Conservation (phyloP, 37 sponge, comb jelly and placozoan genomes). For the Beroe forskalii region DNA sequence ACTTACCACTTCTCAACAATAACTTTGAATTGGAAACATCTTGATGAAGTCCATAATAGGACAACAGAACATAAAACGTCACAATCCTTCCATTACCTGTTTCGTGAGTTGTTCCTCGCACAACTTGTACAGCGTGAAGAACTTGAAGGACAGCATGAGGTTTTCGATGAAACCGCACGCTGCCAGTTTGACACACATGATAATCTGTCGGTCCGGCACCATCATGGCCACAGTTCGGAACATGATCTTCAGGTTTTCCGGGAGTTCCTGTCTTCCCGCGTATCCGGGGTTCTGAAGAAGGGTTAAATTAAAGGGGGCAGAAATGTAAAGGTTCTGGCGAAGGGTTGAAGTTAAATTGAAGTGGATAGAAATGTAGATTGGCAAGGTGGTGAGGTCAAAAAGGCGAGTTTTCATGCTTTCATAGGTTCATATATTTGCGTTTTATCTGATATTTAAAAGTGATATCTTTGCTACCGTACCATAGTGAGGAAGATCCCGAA, state of each 20-base stretch:
- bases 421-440: too few species aligned
- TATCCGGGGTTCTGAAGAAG: slow-evolving; percentile 87
- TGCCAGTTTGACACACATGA: slow-evolving; percentile 93
- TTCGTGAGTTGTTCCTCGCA: slow-evolving; percentile 98
- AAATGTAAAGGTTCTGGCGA: too few species aligned
- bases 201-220: slow-evolving; percentile 97
- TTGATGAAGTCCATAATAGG: too few species aligned
- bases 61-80: too few species aligned
- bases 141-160: slow-evolving; percentile 83
- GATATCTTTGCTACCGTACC: slow-evolving; percentile 67
- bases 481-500: slow-evolving; percentile 98
- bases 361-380: neutral
- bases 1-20: too few species aligned
- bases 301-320: neutral
- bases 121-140: slow-evolving; percentile 95
- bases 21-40: too few species aligned
- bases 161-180: slow-evolving; percentile 95
- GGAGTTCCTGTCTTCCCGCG: slow-evolving; percentile 96
- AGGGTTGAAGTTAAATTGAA: too few species aligned
- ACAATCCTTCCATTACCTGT: too few species aligned
- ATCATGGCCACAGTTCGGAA: slow-evolving; percentile 99
- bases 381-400: neutral
- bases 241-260: slow-evolving; percentile 94
- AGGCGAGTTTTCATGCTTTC: neutral
- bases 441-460: neutral